These are phyloP conservation scores for Drosophila nannoptera DNA, from an alignment of 1,140 invertebrate genomes.

Conservation along the genomic window DNA sequence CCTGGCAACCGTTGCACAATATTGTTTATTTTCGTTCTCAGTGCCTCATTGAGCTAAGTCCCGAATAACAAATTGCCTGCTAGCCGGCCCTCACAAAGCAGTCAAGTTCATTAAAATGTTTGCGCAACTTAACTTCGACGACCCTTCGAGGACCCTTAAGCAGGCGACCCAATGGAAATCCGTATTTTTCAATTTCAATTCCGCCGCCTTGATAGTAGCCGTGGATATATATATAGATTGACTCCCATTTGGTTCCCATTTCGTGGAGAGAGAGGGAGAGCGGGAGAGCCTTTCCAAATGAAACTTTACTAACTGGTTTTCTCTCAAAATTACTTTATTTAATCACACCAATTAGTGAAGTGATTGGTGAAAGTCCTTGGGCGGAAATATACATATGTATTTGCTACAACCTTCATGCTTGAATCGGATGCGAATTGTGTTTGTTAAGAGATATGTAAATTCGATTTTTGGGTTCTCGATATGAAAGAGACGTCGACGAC, in stretches of 20 bases:
- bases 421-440: slow-evolving; percentile 18
- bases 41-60: slow-evolving; percentile 1
- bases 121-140: slow-evolving; percentile 21
- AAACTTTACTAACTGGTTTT: background rate
- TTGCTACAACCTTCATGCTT: slow-evolving; percentile 50
- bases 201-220: too few species aligned
- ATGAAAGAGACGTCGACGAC: slow-evolving; percentile 13
- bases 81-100: slow-evolving; percentile 2
- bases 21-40: slow-evolving; percentile 19
- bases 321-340: slow-evolving; percentile 48
- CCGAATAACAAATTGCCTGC: background rate
- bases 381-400: slow-evolving; percentile 53
- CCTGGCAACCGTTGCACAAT: slow-evolving; percentile 38
- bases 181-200: too few species aligned
- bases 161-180: slow-evolving; percentile 1
- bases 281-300: background rate
- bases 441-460: slow-evolving; percentile 67
- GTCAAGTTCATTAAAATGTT: slow-evolving; percentile 43
- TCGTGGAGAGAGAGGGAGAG: too few species aligned
- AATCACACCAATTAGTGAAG: slow-evolving; percentile 46
- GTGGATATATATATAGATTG: too few species aligned
- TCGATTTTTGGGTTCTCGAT: slow-evolving; percentile 52
- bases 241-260: too few species aligned
- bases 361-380: slow-evolving; percentile 40
- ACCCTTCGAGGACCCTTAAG: slow-evolving; percentile 26